Percentiles rank a stretch among this genome's conserved stretches.
These are phyloP conservation scores for Tiliacea citrago DNA, from an alignment of 2,888 invertebrate species.

Conservation along the genomic window DNA sequence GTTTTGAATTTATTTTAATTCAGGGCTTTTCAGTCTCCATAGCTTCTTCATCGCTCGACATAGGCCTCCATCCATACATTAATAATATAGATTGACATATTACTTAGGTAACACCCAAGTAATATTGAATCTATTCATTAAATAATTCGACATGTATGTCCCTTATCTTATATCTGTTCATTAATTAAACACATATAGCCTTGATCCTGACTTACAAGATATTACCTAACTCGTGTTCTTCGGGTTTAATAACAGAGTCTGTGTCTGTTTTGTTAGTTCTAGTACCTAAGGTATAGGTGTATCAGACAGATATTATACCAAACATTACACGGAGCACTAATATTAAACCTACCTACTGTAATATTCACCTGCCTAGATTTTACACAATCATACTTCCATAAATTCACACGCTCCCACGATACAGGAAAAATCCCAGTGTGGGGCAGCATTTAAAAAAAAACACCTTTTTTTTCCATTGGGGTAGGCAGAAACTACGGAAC, in stretches of 20 bases:
- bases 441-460: too few species aligned
- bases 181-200: conserved; percentile 10
- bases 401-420: too few species aligned
- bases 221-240: conserved; percentile 8
- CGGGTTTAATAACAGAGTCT: background rate
- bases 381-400: background rate
- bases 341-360: background rate
- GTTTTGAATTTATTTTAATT: background rate
- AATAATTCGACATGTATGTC: conserved; percentile 1
- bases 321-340: background rate
- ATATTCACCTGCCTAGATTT: background rate
- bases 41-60: too few species aligned
- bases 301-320: background rate
- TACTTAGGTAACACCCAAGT: background rate
- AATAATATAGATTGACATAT: background rate
- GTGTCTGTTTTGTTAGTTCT: background rate
- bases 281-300: too few species aligned
- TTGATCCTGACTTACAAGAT: conserved; percentile 2
- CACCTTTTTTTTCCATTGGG: too few species aligned
- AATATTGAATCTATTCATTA: conserved; percentile 6
- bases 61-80: background rate
- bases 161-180: conserved; percentile 4
- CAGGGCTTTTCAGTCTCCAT: background rate
- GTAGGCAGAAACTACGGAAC: background rate
- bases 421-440: too few species aligned